A percentile compares a stretch with the other conserved stretches of the same genome.
These are phyloP conservation scores for Eupleurogrammus muticus DNA, from an alignment of 2,797 vertebrate species.

Conservation along the genomic window DNA sequence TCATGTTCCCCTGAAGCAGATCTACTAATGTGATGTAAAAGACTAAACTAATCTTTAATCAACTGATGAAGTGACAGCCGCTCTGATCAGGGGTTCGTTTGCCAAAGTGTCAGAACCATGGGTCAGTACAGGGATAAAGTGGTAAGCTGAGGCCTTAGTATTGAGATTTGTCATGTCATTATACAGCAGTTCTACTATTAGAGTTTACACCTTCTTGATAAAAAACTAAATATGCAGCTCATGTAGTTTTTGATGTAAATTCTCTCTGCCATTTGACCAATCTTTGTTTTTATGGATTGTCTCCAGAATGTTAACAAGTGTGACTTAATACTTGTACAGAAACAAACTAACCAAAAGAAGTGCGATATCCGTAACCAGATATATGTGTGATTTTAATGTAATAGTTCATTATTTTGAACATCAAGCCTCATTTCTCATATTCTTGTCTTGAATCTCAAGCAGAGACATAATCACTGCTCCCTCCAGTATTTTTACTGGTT, in stretches of 20 bases:
- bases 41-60: constrained; percentile 10
- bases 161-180: background rate
- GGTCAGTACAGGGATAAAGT: background rate
- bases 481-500: too few species aligned
- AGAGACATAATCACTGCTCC: too few species aligned
- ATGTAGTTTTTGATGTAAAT: background rate
- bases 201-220: background rate
- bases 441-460: too few species aligned
- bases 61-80: background rate
- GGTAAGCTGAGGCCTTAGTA: background rate
- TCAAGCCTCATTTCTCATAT: too few species aligned
- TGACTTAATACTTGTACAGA: background rate
- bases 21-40: constrained; percentile 9
- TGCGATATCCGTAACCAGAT: too few species aligned
- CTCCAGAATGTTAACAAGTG: background rate
- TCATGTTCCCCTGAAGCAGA: constrained; percentile 14
- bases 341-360: background rate
- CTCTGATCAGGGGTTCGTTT: background rate
- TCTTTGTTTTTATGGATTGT: background rate
- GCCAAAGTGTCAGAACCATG: background rate
- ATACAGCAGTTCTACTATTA: background rate
- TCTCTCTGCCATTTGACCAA: background rate
- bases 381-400: too few species aligned
- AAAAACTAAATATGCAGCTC: background rate
- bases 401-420: too few species aligned